A percentile compares a stretch with the other conserved stretches of the same genome.
Evolutionary conservation across 1,140 invertebrate species (phyloP).

Genomic region (Drosophila aff.): DNA sequence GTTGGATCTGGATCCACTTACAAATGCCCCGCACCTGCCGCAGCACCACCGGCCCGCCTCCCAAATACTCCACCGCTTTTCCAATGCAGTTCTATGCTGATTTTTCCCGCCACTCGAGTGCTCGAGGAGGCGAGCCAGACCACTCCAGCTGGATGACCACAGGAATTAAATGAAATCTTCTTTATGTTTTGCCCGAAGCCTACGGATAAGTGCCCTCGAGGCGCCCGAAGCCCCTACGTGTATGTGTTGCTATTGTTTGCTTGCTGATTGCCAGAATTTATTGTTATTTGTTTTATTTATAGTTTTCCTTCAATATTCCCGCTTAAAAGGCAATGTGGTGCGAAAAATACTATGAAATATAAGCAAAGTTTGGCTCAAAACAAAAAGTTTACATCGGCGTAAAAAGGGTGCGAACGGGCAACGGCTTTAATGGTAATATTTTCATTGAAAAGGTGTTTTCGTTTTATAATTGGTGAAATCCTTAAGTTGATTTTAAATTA

Average conservation of each 20-base stretch:
- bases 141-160: slow-evolving; percentile 76
- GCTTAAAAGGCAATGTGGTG: slow-evolving; percentile 63
- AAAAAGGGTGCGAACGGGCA: background rate
- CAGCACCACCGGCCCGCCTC: slow-evolving; percentile 7
- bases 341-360: slow-evolving; percentile 71
- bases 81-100: slow-evolving; percentile 39
- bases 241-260: slow-evolving; percentile 31
- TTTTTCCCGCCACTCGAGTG: slow-evolving; percentile 57
- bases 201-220: slow-evolving; percentile 52
- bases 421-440: slow-evolving; percentile 15
- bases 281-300: slow-evolving; percentile 48
- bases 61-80: slow-evolving; percentile 3
- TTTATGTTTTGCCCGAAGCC: slow-evolving; percentile 36
- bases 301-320: slow-evolving; percentile 51
- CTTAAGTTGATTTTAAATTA: background rate
- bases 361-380: slow-evolving; percentile 64
- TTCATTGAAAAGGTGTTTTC: background rate
- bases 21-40: slow-evolving; percentile 39
- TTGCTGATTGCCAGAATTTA: slow-evolving; percentile 34
- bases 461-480: background rate
- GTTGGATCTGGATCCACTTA: slow-evolving; percentile 63
- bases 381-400: slow-evolving; percentile 54
- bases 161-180: slow-evolving; percentile 78
- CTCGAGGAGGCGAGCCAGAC: slow-evolving; percentile 70
- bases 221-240: slow-evolving; percentile 26